Percentiles rank a stretch among this genome's conserved stretches.
These are phyloP conservation scores for Anisognathus igniventris DNA, from an alignment of 2,797 vertebrate genomes.

Conservation along the genomic window DNA sequence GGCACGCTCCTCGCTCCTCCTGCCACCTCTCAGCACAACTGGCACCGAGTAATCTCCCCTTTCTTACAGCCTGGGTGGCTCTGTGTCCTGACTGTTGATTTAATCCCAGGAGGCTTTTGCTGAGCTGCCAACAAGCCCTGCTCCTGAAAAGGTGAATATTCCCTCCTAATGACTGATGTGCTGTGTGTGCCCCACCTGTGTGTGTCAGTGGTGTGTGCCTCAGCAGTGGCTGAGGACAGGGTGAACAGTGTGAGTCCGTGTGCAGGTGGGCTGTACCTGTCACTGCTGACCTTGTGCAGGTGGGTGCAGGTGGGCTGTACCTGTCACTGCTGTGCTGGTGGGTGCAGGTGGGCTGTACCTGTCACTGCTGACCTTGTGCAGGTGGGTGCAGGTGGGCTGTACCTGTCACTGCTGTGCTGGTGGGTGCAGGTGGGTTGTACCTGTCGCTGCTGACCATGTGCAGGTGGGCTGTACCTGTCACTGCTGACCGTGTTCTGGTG, in stretches of 20 bases:
- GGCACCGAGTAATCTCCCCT: rapidly evolving
- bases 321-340: too few species aligned
- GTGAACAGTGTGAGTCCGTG: rapidly evolving
- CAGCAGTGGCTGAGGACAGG: background rate
- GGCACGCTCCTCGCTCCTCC: rapidly evolving
- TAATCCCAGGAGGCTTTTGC: background rate
- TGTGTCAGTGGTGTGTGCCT: background rate
- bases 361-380: background rate
- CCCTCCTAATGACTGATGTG: background rate
- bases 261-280: background rate
- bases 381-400: too few species aligned
- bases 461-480: too few species aligned
- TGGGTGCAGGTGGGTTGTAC: too few species aligned
- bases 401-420: too few species aligned
- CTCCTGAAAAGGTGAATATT: background rate
- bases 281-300: background rate
- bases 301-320: too few species aligned
- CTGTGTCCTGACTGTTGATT: background rate
- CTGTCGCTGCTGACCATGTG: too few species aligned
- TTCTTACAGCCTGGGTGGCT: background rate
- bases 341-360: too few species aligned
- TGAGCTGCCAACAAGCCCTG: background rate
- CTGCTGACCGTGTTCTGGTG: background rate
- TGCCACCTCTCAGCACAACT: background rate
- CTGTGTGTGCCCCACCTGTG: background rate